Base-by-base conservation (phyloP, 2,797 vertebrate genomes). In the Darevskia nairensis region DNA sequence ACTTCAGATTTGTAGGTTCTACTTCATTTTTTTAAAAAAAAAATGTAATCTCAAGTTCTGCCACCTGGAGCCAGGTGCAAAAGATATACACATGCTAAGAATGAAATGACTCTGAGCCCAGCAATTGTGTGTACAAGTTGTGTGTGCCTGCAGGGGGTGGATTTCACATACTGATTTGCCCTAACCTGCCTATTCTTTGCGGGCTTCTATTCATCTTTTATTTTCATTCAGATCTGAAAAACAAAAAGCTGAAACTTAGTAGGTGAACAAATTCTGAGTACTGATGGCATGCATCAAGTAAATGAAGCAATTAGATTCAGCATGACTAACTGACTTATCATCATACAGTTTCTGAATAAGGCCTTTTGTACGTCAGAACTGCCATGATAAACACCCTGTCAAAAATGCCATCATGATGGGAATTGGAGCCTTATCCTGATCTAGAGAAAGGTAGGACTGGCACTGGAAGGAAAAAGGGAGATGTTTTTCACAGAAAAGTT, bases 291-390 rank as follows among this genome's bases (percentile, higher is more conserved):
- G 29, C 44, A 72, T 17, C 81, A 90, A 55, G 83, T 86, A 94
- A 95, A 93, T 82, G 87, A 94, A 91, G 83, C 66, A 50, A 7
- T 93, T 93, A 85, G 64, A 69, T 88, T 91, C 64, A 86, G 86
- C 75, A 86, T 91, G 91, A 90, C 90, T 89, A 93, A 93, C 32
- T 68, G 35, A 68, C 90, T 75, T 91, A 69, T 64, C 21, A 86
- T 64, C 91, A n/a, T 86, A 83, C 83, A 41, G 61, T 92, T 90
- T 89, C 84, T 92, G 83, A 94, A 88, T 61, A 81, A 88, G 44
- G 75, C 59, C 41, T 64, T 61, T 15, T 41, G 11, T 76, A 55
- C 8, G 89, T 92, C 88, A 35, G 77, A 90, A 86, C 9, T 29
- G n/a, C 59, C 82, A 76, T 69, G 61, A 82, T 89, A 94, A 88